Evolutionary conservation across 2,888 invertebrate genomes (phyloP).

Genomic region (Amphipyra tragopoginis): DNA sequence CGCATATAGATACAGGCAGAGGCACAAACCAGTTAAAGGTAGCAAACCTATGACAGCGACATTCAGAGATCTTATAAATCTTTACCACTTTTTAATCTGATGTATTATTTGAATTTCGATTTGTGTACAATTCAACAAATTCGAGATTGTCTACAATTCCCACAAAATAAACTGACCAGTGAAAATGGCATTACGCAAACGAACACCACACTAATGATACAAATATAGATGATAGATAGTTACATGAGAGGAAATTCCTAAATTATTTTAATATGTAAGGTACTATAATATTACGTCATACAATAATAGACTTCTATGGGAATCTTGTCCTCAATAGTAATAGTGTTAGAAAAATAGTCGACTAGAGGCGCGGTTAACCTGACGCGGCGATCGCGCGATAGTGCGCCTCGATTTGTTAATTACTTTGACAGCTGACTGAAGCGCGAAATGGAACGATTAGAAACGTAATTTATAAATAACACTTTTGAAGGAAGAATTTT

Average conservation of each 20-base stretch:
- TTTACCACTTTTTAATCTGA: not conserved
- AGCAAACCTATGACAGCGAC: not conserved
- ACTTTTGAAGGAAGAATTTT: slow-evolving; percentile 28
- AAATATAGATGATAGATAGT: slow-evolving; percentile 81
- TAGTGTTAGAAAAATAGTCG: slow-evolving; percentile 69
- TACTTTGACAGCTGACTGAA: slow-evolving; percentile 28
- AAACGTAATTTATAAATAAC: slow-evolving; percentile 15
- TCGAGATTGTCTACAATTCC: slow-evolving; percentile 63
- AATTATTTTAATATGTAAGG: slow-evolving; percentile 73
- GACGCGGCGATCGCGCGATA: slow-evolving; percentile 17
- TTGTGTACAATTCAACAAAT: not conserved
- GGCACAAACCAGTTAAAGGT: not conserved
- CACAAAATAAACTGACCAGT: slow-evolving; percentile 69
- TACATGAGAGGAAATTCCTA: slow-evolving; percentile 79
- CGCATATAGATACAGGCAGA: not conserved
- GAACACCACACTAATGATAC: slow-evolving; percentile 88
- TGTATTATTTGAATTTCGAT: not conserved
- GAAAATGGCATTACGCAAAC: slow-evolving; percentile 85
- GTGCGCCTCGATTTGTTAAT: slow-evolving; percentile 7
- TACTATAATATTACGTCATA: slow-evolving; percentile 72
- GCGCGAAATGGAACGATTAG: slow-evolving; percentile 26
- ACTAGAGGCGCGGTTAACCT: slow-evolving; percentile 43
- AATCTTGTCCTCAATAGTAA: slow-evolving; percentile 70
- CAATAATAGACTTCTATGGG: slow-evolving; percentile 83
- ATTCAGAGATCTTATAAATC: not conserved